phyloP scores from a whole-genome alignment of 2,888 invertebrate species.

The Dasypolia templi region DNA sequence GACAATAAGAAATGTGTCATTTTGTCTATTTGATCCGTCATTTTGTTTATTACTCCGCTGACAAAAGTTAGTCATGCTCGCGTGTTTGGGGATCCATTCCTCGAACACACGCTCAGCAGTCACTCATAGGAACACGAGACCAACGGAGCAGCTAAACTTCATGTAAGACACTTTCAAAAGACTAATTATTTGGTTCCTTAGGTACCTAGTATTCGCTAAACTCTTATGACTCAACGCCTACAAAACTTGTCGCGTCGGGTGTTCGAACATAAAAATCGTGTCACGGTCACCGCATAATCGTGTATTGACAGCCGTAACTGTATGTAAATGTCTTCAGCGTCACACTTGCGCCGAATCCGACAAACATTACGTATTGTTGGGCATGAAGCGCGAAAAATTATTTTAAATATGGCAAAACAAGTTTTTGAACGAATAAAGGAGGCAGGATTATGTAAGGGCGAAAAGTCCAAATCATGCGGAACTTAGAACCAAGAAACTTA shows the following conservation, averaged over 20 bases:
- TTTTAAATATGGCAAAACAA: not conserved
- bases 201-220: conserved; percentile 36
- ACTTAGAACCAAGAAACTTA: not conserved
- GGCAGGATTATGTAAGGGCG: too few relatives aligned
- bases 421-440: not conserved
- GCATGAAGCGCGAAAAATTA: conserved; percentile 8
- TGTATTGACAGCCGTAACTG: conserved; percentile 77
- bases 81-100: not conserved
- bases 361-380: conserved; percentile 48
- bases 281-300: conserved; percentile 81
- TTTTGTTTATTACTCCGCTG: too few relatives aligned
- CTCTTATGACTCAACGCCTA: conserved; percentile 41
- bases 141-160: not conserved
- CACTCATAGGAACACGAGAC: too few relatives aligned
- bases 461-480: not conserved
- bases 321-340: conserved; percentile 69
- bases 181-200: too few relatives aligned
- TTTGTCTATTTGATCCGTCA: too few relatives aligned
- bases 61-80: too few relatives aligned
- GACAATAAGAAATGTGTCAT: too few relatives aligned
- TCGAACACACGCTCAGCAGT: not conserved
- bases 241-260: conserved; percentile 61
- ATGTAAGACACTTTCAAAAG: not conserved
- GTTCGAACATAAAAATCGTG: conserved; percentile 75
- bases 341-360: conserved; percentile 50